These are phyloP conservation scores for Subacronicta megacephala DNA, from an alignment of 2,888 invertebrate genomes.

Conservation along the genomic window DNA sequence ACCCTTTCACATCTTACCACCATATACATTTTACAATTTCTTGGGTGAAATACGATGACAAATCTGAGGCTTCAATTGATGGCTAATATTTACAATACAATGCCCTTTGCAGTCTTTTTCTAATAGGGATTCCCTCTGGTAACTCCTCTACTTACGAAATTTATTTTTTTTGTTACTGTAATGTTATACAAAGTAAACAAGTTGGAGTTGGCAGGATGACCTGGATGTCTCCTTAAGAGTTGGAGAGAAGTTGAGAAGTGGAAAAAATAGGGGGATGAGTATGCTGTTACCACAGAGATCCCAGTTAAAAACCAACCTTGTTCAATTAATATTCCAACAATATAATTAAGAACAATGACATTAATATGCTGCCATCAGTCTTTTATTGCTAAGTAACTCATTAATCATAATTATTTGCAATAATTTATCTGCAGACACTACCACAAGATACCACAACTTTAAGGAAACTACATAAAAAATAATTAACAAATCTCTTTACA, in stretches of 20 bases:
- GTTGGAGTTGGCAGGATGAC: too few relatives aligned
- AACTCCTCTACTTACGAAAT: too few relatives aligned
- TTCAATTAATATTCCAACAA: neutral
- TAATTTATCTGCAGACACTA: neutral
- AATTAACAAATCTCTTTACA: neutral
- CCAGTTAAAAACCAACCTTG: too few relatives aligned
- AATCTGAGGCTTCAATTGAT: neutral
- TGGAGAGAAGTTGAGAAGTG: too few relatives aligned
- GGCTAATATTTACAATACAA: conserved; percentile 11
- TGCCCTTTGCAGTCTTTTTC: neutral
- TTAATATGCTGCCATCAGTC: conserved; percentile 21
- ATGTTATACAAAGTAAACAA: too few relatives aligned
- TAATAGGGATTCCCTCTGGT: too few relatives aligned
- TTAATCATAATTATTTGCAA: neutral
- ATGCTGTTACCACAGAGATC: too few relatives aligned
- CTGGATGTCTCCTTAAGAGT: too few relatives aligned
- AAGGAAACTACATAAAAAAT: neutral
- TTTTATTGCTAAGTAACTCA: conserved; percentile 11
- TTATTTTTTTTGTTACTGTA: too few relatives aligned
- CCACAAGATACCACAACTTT: neutral
- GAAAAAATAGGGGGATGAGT: too few relatives aligned
- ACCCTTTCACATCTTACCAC: conserved; percentile 8
- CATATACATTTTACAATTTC: conserved; percentile 21
- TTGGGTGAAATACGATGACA: conserved; percentile 22
- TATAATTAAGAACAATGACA: neutral